These are phyloP conservation scores for Heterodera carotae DNA, from an alignment of 1,140 invertebrate species.

Conservation along the genomic window DNA sequence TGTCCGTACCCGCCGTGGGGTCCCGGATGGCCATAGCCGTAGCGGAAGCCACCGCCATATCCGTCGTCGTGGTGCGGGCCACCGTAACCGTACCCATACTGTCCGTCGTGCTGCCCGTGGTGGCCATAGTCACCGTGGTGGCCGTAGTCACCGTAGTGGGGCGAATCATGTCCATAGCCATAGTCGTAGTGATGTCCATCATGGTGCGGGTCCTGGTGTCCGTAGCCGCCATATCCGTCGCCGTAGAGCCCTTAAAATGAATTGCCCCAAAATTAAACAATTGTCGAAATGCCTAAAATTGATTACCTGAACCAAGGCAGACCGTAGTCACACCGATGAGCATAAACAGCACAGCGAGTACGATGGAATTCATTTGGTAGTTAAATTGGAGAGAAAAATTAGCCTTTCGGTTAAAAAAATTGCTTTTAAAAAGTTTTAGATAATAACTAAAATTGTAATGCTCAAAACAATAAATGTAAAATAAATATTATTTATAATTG, in stretches of 20 bases:
- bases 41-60: slow-evolving; percentile 18
- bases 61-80: slow-evolving; percentile 12
- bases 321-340: neutral
- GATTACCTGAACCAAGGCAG: slow-evolving; percentile 6
- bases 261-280: neutral
- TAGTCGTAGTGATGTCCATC: slow-evolving; percentile 32
- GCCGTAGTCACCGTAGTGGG: slow-evolving; percentile 15
- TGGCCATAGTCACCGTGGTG: slow-evolving; percentile 32
- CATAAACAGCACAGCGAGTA: neutral
- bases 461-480: too few relatives aligned
- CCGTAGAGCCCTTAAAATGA: neutral
- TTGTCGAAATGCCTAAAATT: too few relatives aligned
- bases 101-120: neutral
- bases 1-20: neutral
- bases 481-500: too few relatives aligned
- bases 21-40: neutral
- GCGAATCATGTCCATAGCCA: slow-evolving; percentile 19
- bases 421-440: neutral
- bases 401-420: neutral
- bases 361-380: neutral
- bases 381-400: neutral
- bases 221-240: slow-evolving; percentile 2
- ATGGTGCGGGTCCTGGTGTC: slow-evolving; percentile 9
- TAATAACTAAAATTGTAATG: neutral
- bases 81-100: slow-evolving; percentile 7